Evolutionary conservation across 2,797 vertebrate species (phyloP), one percentile per base, ranked within the genome.

Genomic region (Siniperca obscura): DNA sequence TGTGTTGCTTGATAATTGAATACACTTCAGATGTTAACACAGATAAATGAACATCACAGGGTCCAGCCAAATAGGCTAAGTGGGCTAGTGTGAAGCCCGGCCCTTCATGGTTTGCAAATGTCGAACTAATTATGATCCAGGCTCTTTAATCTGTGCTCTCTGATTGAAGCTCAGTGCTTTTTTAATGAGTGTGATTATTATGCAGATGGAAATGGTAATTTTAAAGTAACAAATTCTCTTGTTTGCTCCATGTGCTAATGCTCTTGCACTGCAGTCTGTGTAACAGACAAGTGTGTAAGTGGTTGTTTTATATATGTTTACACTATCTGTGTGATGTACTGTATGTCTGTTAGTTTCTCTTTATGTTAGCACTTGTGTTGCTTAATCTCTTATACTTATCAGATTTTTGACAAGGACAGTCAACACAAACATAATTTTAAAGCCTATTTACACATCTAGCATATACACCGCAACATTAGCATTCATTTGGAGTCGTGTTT

Each of bases 31-130:
- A 91, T 86, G 84, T 87, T 91, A 92, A 90, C 69, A 8, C 60
- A 83, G 84, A 90, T 88, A 88, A 90, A 89, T 79, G 72, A 88
- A 90, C 85, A 92, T 91, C 87, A 89, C 74, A 90, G 79, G 65
- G 48, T 74, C 53, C 53, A 46, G 60, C 72, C 69, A 72, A 73
- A 80, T 72, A 27, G 65, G 21, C 73, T 85, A 87, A 93, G 77
- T 81, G 83, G 88, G 83, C 91, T 80, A 83, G 61, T 50, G 70
- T 85, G 79, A 73, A 86, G 72, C 82, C 66, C 40, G 42, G 57
- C 57, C 64, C 70, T 90, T 93, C 73, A 78, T 77, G 81, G 66
- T 87, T 85, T 70, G 72, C 68, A 80, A 88, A 87, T 80, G 72
- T 71, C 27, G 3, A 75, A 79, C 76, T 90, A 74, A 93, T 92